These are phyloP conservation scores for Bubo bubo DNA, from an alignment of 2,113 vertebrate species.

Conservation along the genomic window DNA sequence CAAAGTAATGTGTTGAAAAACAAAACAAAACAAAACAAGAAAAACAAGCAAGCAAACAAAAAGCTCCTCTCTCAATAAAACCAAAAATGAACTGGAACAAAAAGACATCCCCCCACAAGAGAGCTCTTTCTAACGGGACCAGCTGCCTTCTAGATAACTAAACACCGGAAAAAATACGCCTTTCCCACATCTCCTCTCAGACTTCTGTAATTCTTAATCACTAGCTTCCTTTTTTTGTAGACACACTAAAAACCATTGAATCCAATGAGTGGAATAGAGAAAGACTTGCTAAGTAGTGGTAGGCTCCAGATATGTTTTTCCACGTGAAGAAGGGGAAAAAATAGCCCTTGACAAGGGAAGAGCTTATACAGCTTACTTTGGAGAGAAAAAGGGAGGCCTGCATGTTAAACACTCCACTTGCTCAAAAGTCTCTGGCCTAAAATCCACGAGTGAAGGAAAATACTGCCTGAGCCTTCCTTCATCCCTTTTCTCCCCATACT, in stretches of 20 bases:
- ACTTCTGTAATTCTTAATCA: neutral
- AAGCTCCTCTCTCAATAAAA: neutral
- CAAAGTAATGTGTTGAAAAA: neutral
- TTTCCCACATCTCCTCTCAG: neutral
- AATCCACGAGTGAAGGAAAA: neutral
- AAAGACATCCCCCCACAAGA: neutral
- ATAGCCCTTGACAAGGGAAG: neutral
- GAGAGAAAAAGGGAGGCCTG: neutral
- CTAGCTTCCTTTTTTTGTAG: neutral
- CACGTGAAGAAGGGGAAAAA: neutral
- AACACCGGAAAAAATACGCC: neutral
- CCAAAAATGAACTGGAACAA: neutral
- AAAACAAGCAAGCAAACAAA: neutral
- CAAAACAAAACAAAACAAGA: neutral
- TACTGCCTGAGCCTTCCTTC: neutral
- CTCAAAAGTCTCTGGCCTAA: neutral
- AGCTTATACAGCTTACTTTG: neutral
- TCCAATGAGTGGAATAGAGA: neutral
- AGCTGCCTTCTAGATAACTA: neutral
- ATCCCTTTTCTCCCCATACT: neutral
- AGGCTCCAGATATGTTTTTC: neutral
- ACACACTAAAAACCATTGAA: neutral
- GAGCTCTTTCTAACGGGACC: neutral
- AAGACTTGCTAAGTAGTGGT: neutral
- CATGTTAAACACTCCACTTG: neutral